These are phyloP conservation scores for Lasioglossum albipes DNA, from an alignment of 1,140 invertebrate species.

Conservation along the genomic window DNA sequence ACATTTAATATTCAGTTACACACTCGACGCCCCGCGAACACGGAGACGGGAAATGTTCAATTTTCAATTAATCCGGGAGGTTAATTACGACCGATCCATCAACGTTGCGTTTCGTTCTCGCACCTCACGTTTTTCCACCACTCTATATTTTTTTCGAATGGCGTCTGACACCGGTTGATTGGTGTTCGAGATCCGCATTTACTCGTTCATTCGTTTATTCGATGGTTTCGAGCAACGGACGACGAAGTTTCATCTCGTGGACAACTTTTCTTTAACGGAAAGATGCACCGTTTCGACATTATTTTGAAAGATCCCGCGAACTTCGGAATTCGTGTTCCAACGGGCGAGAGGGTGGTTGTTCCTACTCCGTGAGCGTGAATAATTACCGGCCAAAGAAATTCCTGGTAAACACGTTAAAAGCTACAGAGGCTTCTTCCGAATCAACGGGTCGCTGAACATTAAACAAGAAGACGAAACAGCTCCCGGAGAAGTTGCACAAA, in stretches of 20 bases:
- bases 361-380: too few relatives aligned
- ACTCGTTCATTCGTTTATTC: neutral
- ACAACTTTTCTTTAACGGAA: too few relatives aligned
- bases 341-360: too few relatives aligned
- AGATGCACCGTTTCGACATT: too few relatives aligned
- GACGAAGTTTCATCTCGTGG: too few relatives aligned
- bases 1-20: constrained; percentile 40
- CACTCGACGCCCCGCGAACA: neutral
- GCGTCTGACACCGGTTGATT: neutral
- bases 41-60: constrained; percentile 40
- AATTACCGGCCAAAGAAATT: too few relatives aligned
- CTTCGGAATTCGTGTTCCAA: too few relatives aligned
- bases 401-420: too few relatives aligned
- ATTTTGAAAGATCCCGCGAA: too few relatives aligned
- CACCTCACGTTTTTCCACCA: neutral
- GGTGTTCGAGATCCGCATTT: neutral
- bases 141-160: neutral
- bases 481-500: neutral
- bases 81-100: constrained; percentile 45
- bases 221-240: neutral
- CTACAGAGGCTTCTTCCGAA: neutral
- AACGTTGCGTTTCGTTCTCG: constrained; percentile 8
- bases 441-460: neutral
- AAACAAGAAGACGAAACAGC: neutral
- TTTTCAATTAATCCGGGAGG: constrained; percentile 44